Conservation (phyloP, 2,113 vertebrate species). For the Gambusia affinis region DNA sequence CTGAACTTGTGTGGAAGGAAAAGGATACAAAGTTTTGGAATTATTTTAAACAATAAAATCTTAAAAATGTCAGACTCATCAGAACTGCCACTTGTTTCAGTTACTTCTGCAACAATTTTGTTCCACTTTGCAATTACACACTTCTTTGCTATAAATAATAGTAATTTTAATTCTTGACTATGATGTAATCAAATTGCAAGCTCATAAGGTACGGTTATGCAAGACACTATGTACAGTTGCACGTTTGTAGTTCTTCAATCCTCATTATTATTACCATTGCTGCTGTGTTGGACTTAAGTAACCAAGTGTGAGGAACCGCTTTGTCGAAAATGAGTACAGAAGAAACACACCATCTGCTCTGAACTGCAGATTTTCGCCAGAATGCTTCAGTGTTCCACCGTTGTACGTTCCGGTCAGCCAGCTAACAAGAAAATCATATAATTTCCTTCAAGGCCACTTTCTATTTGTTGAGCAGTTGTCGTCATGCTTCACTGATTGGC, state of each 20-base stretch:
- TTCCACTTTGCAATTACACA: too few species aligned
- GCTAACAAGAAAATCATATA: not conserved
- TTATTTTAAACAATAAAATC: too few species aligned
- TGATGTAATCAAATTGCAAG: too few species aligned
- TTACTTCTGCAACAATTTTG: too few species aligned
- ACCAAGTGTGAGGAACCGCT: conserved; percentile 7
- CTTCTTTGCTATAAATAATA: too few species aligned
- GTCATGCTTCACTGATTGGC: conserved; percentile 9
- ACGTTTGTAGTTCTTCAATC: not conserved
- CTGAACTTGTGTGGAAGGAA: too few species aligned
- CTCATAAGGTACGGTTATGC: too few species aligned
- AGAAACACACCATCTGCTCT: not conserved
- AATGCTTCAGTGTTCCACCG: not conserved
- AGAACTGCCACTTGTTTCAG: too few species aligned
- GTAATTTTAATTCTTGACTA: too few species aligned
- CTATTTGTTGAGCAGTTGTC: not conserved
- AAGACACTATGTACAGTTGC: too few species aligned
- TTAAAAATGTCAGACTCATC: too few species aligned
- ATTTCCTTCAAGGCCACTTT: conserved; percentile 12
- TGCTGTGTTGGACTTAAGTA: conserved; percentile 10
- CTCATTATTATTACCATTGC: not conserved
- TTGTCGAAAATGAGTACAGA: not conserved
- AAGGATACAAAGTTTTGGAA: too few species aligned
- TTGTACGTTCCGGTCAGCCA: not conserved
- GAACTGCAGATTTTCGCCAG: not conserved